Percentiles rank a stretch among this genome's conserved stretches.
phyloP scores from a whole-genome alignment of 1,140 invertebrate genomes.

The Zaprionus ghesquierei region DNA sequence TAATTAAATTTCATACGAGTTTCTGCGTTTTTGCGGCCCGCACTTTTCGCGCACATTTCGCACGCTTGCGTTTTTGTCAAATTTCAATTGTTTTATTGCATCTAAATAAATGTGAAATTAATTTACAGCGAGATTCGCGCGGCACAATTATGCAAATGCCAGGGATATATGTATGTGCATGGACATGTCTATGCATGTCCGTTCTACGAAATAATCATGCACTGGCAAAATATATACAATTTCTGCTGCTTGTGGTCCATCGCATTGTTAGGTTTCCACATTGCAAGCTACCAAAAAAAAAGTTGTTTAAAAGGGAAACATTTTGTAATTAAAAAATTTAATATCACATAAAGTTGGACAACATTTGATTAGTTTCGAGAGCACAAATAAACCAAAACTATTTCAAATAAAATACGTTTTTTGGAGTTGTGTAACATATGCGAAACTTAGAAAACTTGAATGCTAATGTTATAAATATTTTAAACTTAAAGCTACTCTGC shows the following conservation, averaged over 20 bases:
- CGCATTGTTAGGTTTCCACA: not conserved
- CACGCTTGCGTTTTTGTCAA: conserved; percentile 47
- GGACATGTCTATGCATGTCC: not conserved
- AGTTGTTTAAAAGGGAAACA: not conserved
- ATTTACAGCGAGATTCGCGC: conserved; percentile 19
- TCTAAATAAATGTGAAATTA: conserved; percentile 48
- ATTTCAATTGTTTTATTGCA: conserved; percentile 64
- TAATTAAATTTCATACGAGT: conserved; percentile 74
- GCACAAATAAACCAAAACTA: not conserved
- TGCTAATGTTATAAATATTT: not conserved
- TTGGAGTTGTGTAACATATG: not conserved
- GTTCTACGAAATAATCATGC: not conserved
- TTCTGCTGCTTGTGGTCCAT: not conserved
- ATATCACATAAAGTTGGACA: not conserved
- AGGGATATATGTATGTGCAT: not conserved
- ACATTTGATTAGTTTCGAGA: not conserved
- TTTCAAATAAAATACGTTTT: not conserved
- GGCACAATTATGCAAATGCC: not conserved
- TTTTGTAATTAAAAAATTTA: not conserved
- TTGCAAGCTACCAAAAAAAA: not conserved
- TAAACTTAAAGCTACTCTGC: no score
- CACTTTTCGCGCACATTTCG: conserved; percentile 21
- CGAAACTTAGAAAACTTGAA: not conserved
- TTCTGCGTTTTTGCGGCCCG: conserved; percentile 29
- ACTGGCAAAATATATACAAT: not conserved